These are phyloP conservation scores for Amphiduros pacificus DNA, from an alignment of 2,888 invertebrate species.

Conservation along the genomic window DNA sequence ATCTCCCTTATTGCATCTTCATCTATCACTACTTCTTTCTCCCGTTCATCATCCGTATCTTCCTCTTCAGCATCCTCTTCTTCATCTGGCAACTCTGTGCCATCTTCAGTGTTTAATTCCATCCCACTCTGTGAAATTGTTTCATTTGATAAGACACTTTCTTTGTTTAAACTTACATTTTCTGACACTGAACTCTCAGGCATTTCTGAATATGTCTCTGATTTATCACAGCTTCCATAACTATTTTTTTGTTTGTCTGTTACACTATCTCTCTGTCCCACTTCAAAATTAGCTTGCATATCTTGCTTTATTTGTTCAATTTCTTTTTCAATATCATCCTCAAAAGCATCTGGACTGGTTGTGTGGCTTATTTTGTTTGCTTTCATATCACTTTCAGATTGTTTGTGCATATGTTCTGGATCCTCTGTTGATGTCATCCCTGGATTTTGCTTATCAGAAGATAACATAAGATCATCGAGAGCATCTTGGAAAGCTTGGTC, in stretches of 20 bases:
- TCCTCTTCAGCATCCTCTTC: background rate
- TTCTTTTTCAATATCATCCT: too few species aligned
- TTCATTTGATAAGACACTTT: too few species aligned
- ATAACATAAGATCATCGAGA: background rate
- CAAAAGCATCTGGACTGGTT: too few species aligned
- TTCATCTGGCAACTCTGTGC: background rate
- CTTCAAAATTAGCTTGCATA: too few species aligned
- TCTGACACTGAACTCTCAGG: too few species aligned
- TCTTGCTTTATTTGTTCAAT: too few species aligned
- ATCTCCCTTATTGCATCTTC: conserved; percentile 14
- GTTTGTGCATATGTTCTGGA: background rate
- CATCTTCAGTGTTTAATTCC: background rate
- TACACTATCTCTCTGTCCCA: too few species aligned
- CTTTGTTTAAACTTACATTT: too few species aligned
- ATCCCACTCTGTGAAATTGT: background rate
- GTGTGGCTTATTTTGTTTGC: background rate
- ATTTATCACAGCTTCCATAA: too few species aligned
- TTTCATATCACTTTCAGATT: background rate
- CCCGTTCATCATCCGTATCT: background rate
- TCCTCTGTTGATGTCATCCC: background rate
- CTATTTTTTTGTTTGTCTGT: too few species aligned
- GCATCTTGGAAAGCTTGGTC: conserved; percentile 12
- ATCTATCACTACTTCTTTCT: background rate
- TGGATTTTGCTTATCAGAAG: background rate
- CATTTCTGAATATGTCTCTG: too few species aligned